Conservation (phyloP, 2,888 invertebrate genomes). For the Sphaerophoria taeniata region DNA sequence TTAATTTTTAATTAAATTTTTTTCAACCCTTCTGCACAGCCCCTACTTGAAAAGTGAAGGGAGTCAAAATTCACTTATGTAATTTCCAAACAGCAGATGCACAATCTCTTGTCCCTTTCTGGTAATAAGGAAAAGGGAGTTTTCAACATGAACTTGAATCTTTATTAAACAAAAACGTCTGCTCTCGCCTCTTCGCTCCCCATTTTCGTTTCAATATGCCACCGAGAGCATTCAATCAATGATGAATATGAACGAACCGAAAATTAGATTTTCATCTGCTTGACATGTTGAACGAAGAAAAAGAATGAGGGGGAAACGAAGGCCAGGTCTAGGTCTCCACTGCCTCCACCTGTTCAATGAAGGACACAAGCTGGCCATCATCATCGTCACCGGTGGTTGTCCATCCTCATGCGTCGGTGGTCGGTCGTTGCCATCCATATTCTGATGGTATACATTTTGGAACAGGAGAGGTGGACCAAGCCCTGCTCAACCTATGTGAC, state of each 20-base stretch:
- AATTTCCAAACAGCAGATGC: slow-evolving; percentile 40
- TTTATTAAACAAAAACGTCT: slow-evolving; percentile 4
- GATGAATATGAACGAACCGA: slow-evolving; percentile 60
- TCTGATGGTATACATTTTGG: background rate
- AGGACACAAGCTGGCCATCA: slow-evolving; percentile 36
- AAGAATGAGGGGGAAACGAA: slow-evolving; percentile 42
- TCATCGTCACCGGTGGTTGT: background rate
- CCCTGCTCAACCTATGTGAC: too few species aligned
- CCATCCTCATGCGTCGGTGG: background rate
- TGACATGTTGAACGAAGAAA: slow-evolving; percentile 30
- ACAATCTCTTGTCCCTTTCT: slow-evolving; percentile 9
- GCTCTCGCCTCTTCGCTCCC: background rate
- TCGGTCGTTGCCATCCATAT: background rate
- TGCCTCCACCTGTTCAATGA: too few species aligned
- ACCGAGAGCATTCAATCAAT: slow-evolving; percentile 58
- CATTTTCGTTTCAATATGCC: background rate
- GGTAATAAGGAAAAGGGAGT: slow-evolving; percentile 3
- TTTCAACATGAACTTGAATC: slow-evolving; percentile 57
- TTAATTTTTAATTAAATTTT: slow-evolving; percentile 71
- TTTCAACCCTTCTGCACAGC: slow-evolving; percentile 3
- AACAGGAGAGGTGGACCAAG: slow-evolving; percentile 1
- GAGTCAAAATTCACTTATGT: slow-evolving; percentile 51
- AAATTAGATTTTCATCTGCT: slow-evolving; percentile 72
- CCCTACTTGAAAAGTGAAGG: slow-evolving; percentile 43
- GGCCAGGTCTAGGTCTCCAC: slow-evolving; percentile 39